phyloP scores from a whole-genome alignment of 2,113 vertebrate species.

The Ceuthmochares aereus region DNA sequence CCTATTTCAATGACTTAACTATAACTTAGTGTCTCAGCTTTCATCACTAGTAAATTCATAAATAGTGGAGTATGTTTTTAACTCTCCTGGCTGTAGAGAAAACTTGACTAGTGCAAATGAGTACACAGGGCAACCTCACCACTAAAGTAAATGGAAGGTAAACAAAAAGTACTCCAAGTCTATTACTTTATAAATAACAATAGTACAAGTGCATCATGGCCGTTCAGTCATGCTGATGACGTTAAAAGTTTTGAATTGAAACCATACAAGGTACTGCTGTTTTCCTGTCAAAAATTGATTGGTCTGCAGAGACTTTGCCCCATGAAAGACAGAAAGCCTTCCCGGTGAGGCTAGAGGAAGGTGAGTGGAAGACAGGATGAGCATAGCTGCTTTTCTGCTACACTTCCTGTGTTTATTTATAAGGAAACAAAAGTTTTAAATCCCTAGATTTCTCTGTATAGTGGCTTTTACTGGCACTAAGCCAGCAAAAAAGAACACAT shows the following conservation, averaged over 20 bases:
- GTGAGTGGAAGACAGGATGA: not conserved
- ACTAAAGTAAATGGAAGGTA: not conserved
- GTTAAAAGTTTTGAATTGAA: not conserved
- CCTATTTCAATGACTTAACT: not conserved
- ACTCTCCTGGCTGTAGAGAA: not conserved
- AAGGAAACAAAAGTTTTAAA: slow-evolving; percentile 1
- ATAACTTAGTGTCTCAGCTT: not conserved
- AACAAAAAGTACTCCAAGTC: not conserved
- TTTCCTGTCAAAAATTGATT: not conserved
- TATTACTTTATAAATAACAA: not conserved
- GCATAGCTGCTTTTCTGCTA: not conserved
- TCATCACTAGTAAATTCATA: not conserved
- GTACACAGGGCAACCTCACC: not conserved
- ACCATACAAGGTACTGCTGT: not conserved
- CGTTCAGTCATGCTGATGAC: not conserved
- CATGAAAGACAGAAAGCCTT: not conserved
- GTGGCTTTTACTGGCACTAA: not conserved
- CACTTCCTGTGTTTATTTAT: slow-evolving; percentile 15
- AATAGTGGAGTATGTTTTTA: not conserved
- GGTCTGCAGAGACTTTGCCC: not conserved
- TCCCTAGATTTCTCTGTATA: not conserved
- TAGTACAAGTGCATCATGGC: not conserved
- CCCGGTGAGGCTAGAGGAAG: not conserved
- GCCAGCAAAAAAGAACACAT: not conserved
- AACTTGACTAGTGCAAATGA: not conserved